Conservation (phyloP, 2,888 invertebrate genomes). For the Alloscopus bannaensis region DNA sequence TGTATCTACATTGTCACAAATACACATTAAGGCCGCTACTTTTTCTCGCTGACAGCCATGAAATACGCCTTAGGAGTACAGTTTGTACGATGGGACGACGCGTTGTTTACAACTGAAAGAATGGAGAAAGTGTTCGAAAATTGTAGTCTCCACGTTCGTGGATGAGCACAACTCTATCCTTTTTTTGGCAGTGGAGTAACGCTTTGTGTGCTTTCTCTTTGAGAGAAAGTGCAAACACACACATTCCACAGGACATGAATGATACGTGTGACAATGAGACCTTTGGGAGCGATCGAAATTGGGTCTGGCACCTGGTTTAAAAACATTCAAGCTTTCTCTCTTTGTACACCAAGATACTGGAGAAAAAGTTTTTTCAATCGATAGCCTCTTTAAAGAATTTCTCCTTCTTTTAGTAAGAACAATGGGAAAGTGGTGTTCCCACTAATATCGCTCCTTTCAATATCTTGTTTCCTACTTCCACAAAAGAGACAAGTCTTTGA, state of each 20-base stretch:
- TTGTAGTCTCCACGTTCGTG: background rate
- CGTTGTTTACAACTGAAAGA: conserved; percentile 25
- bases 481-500: conserved; percentile 36
- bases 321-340: conserved; percentile 45
- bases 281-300: conserved; percentile 71
- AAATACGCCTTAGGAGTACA: conserved; percentile 34
- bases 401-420: conserved; percentile 28
- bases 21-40: no score
- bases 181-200: conserved; percentile 5
- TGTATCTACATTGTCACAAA: no score
- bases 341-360: background rate
- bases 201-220: no score
- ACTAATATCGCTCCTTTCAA: conserved; percentile 48
- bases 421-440: conserved; percentile 29
- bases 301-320: conserved; percentile 68
- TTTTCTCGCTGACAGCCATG: conserved; percentile 43
- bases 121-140: background rate
- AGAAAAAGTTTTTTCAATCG: conserved; percentile 50
- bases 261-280: conserved; percentile 72
- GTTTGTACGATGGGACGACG: conserved; percentile 20
- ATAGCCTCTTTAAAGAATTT: conserved; percentile 50
- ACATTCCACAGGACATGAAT: conserved; percentile 45
- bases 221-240: no score
- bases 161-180: background rate
- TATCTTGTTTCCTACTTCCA: conserved; percentile 40